Base-by-base conservation (phyloP, 1,140 invertebrate genomes). In the Drosophila nigromelanica region DNA sequence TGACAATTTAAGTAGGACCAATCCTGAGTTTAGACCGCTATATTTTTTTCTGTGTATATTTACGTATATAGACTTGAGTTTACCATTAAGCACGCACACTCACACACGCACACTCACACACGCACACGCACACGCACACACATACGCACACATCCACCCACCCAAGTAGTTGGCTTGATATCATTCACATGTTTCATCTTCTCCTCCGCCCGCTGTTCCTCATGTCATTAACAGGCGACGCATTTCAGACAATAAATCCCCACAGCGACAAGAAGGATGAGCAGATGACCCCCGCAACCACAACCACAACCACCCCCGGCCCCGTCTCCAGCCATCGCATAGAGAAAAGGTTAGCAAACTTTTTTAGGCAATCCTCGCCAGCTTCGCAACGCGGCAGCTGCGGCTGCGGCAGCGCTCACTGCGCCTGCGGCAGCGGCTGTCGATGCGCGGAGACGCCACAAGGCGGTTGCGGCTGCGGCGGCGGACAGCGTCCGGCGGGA, bases 191-290 rank as follows among this genome's bases (percentile, higher is more conserved):
- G 60, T 56, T 63, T 74, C 79, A 42, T 45, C 59, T 45, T 52
- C 56, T 80, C 66, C 60, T 55, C 48, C 66, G 64, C 56, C 60
- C 66, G 68, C 48, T 73, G 63, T 62, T 80, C 63, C 66, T 63
- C 67, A 83, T 85, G 73, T 80, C 80, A 91, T 89, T 91, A 91
- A 91, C 90, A 91, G 90, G 86, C 76, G 90, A 90, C 90, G 90
- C 82, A 89, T 91, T 91, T 91, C 87, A 91, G 90, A 63, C 81
- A 90, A 86, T 91, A 86, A 76, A 75, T 51, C 43, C 30, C 14
- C 39, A n/a, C 47, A n/a, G 45, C 11, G 24, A 48, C 55, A 4
- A 54, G 54, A 52, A 37, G 37, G 48, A 39, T 30, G 27, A 30
- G 33, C 66, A 48, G 61, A 66, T 62, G 54, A 68, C 14, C 18